Conservation (phyloP, 2,888 invertebrate genomes). For the Lithophane semibrunnea region DNA sequence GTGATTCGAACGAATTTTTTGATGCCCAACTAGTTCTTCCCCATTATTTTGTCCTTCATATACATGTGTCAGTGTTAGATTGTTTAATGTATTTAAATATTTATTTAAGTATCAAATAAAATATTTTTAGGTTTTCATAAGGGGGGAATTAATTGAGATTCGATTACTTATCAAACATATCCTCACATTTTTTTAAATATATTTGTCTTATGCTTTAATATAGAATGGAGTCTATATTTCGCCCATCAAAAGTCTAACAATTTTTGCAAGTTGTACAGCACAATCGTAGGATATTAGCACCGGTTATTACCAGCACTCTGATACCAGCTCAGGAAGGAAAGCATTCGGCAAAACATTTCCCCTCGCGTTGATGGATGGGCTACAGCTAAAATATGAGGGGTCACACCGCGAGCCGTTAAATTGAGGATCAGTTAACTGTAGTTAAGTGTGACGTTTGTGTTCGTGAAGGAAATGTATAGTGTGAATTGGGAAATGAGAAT, state of each 20-base stretch:
- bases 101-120: no score
- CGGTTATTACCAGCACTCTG: constrained; percentile 70
- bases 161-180: background rate
- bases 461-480: background rate
- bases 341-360: constrained; percentile 75
- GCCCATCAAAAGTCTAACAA: background rate
- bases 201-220: background rate
- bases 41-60: no score
- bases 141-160: no score
- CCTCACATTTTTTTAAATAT: no score
- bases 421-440: constrained; percentile 28
- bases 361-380: constrained; percentile 72
- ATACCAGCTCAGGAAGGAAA: constrained; percentile 73
- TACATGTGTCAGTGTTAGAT: no score
- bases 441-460: constrained; percentile 23
- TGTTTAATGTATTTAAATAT: no score
- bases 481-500: background rate
- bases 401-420: constrained; percentile 40
- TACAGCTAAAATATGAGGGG: constrained; percentile 43
- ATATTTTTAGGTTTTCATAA: background rate
- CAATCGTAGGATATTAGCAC: constrained; percentile 65
- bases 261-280: constrained; percentile 64
- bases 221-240: background rate
- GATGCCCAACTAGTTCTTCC: no score
- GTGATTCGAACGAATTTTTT: no score